Evolutionary conservation across 2,113 vertebrate genomes (phyloP), one percentile per base, ranked within the genome.

Genomic region (Bufo gargarizans): DNA sequence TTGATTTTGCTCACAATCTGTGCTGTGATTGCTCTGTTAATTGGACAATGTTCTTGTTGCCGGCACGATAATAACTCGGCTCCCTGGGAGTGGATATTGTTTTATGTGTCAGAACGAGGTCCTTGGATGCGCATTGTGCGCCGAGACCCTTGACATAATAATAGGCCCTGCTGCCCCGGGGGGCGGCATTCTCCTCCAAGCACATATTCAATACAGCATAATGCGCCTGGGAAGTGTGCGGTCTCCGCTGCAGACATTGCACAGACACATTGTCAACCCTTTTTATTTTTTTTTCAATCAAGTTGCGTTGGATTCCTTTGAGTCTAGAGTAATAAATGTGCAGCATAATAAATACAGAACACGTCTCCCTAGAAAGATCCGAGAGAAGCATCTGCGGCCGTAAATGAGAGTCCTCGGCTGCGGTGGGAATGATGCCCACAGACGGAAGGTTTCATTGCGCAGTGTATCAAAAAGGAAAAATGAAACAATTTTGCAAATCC

Each of bases 1-100:
- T 56, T 86, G 84, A 86, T 86, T 86, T 20, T 20, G 14, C 14
- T 17, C 58, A 86, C 84, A 53, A 65, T 61, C 9, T 67, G 59
- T 17, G 13, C 67, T 61, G 5, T 47, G 71, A 67, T 56, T 56
- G 17, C 50, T 47, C 47, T 55, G n/a, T 69, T 81, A 86, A 77
- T 77, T 81, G 65, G 33, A 10, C 61, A 49, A 45, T 43, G 13
- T 6, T 9, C 33, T 17, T 10, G 0, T 17, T 63, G 33, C 63
- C 59, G 20, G 81, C 19, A 22, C 53, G 20, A 82, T 67, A 82
- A 82, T 82, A 82, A 67, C 59, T 20, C 58, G 16, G 19, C 81
- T 81, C 33, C 10, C 22, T 81, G 22, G 78, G 78, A 45, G 56
- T 43, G 47, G 63, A 82, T 82, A 63, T 82, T 82, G 61, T 65